Percentiles rank a stretch among this genome's conserved stretches.
Evolutionary conservation across 2,888 invertebrate genomes (phyloP).

Genomic region (Heliothis peltigera): DNA sequence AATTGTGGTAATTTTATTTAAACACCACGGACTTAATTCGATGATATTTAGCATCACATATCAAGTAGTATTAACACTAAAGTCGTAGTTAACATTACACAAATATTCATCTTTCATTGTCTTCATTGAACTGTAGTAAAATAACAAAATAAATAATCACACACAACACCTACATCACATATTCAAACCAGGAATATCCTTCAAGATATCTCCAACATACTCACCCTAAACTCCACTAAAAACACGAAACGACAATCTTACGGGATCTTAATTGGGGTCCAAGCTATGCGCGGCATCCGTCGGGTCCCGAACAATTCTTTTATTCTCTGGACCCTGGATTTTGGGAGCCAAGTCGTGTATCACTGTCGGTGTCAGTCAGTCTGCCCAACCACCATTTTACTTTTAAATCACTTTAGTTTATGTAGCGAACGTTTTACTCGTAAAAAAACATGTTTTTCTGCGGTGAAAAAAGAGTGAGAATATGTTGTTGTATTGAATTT

Average conservation of each 20-base stretch:
- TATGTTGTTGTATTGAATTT: slow-evolving; percentile 12
- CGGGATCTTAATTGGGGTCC: slow-evolving; percentile 85
- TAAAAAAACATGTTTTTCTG: slow-evolving; percentile 70
- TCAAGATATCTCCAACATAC: not conserved
- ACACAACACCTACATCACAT: not conserved
- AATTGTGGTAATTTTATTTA: too few species aligned
- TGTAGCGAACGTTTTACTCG: slow-evolving; percentile 59
- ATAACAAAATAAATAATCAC: too few species aligned
- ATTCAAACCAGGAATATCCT: not conserved
- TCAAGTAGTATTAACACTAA: too few species aligned
- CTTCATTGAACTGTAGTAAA: too few species aligned
- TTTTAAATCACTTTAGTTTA: slow-evolving; percentile 72
- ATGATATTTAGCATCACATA: too few species aligned
- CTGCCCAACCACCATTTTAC: slow-evolving; percentile 67
- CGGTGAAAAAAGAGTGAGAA: slow-evolving; percentile 56
- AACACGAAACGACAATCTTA: slow-evolving; percentile 80
- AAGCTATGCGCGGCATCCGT: slow-evolving; percentile 78
- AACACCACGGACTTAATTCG: too few species aligned
- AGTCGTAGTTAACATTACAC: too few species aligned
- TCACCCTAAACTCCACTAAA: slow-evolving; percentile 59
- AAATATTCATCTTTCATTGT: too few species aligned
- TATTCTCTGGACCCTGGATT: slow-evolving; percentile 52
- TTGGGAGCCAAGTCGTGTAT: slow-evolving; percentile 60
- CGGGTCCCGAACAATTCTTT: slow-evolving; percentile 59
- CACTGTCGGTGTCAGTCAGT: slow-evolving; percentile 68